phyloP scores from a whole-genome alignment of 2,888 invertebrate genomes.

The Andrena bicolor region DNA sequence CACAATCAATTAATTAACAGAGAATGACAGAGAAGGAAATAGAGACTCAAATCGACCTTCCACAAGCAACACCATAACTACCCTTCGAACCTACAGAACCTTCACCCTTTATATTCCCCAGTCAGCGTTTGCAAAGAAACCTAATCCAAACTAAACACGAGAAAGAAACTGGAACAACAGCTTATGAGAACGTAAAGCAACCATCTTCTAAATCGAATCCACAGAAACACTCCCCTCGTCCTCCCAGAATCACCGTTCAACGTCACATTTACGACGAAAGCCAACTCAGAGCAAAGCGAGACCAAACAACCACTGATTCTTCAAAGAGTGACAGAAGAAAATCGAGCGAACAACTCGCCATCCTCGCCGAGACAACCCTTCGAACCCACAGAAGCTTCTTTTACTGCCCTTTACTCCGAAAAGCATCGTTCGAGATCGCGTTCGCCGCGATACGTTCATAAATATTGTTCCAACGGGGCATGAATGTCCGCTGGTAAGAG shows the following conservation, averaged over 20 bases:
- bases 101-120: background rate
- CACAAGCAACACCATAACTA: background rate
- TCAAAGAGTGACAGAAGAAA: background rate
- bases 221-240: no score
- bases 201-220: no score
- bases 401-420: no score
- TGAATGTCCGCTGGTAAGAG: slow-evolving; percentile 1
- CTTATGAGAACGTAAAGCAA: no score
- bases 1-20: background rate
- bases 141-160: background rate
- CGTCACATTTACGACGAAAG: no score
- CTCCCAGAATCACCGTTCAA: no score
- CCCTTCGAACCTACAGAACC: background rate
- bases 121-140: no score
- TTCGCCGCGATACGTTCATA: slow-evolving; percentile 33
- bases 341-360: background rate
- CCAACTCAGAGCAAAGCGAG: background rate
- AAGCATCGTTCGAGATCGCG: background rate
- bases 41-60: no score
- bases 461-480: slow-evolving; percentile 29
- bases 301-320: background rate
- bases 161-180: background rate
- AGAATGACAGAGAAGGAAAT: background rate
- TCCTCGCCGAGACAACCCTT: background rate
- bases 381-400: background rate